phyloP scores from a whole-genome alignment of 2,888 invertebrate species.

The Luffia ferchaultella region DNA sequence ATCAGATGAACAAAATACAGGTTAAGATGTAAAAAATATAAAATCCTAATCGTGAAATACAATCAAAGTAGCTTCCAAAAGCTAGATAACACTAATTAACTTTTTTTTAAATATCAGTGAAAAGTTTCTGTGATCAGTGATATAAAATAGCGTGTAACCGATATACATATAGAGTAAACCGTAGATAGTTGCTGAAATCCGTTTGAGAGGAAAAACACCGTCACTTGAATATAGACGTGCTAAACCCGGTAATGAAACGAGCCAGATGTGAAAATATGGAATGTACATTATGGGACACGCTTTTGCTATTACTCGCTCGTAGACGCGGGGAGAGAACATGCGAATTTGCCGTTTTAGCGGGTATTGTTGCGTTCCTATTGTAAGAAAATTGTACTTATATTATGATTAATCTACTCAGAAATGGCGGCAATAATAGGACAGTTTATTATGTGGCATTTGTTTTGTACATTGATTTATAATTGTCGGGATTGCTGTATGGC shows the following conservation, averaged over 20 bases:
- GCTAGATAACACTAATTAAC: no score
- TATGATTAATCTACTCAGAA: not conserved
- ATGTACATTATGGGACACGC: constrained; percentile 55
- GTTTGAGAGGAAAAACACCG: not conserved
- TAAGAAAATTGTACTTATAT: not conserved
- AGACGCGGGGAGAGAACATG: constrained; percentile 18
- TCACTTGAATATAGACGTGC: not conserved
- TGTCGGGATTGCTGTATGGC: not conserved
- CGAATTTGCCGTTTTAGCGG: constrained; percentile 10
- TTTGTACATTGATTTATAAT: not conserved
- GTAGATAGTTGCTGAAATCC: no score
- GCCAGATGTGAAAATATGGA: constrained; percentile 53
- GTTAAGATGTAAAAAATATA: no score
- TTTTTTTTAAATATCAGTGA: no score
- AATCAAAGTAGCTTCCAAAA: no score
- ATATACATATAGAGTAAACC: no score
- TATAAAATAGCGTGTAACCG: no score
- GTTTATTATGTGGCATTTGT: not conserved
- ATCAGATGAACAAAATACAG: no score
- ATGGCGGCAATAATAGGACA: not conserved
- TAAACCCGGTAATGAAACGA: constrained; percentile 38
- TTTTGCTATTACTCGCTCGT: constrained; percentile 38
- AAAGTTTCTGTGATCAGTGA: no score
- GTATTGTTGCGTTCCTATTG: constrained; percentile 10
- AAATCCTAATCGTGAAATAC: no score